Evolutionary conservation across 2,888 invertebrate species (phyloP), one percentile per base, ranked within the genome.

Genomic region (Drosophila anomelani): DNA sequence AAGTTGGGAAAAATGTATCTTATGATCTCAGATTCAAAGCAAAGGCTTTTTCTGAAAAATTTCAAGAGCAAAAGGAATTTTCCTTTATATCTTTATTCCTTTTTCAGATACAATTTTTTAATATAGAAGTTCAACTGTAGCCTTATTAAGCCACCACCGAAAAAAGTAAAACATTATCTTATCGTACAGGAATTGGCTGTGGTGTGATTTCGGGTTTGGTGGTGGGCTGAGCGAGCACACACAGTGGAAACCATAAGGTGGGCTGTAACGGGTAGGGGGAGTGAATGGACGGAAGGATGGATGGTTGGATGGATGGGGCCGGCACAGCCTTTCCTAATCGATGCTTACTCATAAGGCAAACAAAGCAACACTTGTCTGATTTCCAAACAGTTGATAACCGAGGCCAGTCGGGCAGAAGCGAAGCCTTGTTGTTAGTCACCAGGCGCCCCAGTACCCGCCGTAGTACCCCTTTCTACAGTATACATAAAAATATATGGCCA

Each of bases 341-440:
- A 72, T 88, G 84, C 71, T 83, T 88, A 83, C 81, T 88, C 84
- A 81, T 82, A 75, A 70, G 55, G 60, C 76, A 83, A 64, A 70
- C 64, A 71, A 70, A 71, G 70, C 74, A 73, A 69, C 85, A 86
- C 85, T 84, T 84, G 78, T 84, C 83, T 81, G 89, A 89, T 84
- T 84, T 89, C 81, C 79, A 81, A 84, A 86, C 85, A 77, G 69
- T 67, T 84, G 89, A 89, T 84, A 84, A 84, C 39, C 58, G 57
- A 51, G 51, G 43, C 46, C 53, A 46, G 58, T 41, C 39, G 60
- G 60, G 23, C 60, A 58, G 58, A 56, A 54, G 44, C 57, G 64
- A 74, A 85, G 78, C 77, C 80, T 70, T 17, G 69, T 68, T 67
- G 76, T 74, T 75, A 74, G 73, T 74, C 73, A 74, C 73, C 76